Evolutionary conservation across 2,113 vertebrate genomes (phyloP).

Genomic region (Bufo gargarizans): DNA sequence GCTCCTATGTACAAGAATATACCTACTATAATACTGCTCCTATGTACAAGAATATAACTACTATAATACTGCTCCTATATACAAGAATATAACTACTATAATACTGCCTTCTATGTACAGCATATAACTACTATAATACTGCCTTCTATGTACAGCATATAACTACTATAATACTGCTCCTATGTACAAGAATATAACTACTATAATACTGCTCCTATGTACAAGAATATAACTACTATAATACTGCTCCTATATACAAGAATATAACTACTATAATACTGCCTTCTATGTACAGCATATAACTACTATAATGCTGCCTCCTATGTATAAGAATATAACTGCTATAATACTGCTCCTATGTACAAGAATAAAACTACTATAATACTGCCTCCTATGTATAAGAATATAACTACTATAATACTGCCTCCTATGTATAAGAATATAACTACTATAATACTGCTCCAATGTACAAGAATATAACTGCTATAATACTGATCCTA

Average conservation of each 20-base stretch:
- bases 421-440: too few species aligned
- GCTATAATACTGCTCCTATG: not conserved
- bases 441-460: too few species aligned
- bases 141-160: not conserved
- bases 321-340: not conserved
- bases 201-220: not conserved
- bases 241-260: not conserved
- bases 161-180: not conserved
- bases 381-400: not conserved
- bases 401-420: not conserved
- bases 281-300: not conserved
- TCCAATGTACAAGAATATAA: not conserved
- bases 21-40: not conserved
- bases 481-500: not conserved
- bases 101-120: not conserved
- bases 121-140: not conserved
- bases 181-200: conserved; percentile 10
- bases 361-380: not conserved
- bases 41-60: not conserved
- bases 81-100: conserved; percentile 5
- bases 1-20: not conserved
- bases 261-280: conserved; percentile 8
- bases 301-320: not conserved
- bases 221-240: too few species aligned
- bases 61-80: not conserved